A percentile compares a stretch with the other conserved stretches of the same genome.
phyloP scores from a whole-genome alignment of 1,140 invertebrate species.

The Phymorhynchus buccinoides region DNA sequence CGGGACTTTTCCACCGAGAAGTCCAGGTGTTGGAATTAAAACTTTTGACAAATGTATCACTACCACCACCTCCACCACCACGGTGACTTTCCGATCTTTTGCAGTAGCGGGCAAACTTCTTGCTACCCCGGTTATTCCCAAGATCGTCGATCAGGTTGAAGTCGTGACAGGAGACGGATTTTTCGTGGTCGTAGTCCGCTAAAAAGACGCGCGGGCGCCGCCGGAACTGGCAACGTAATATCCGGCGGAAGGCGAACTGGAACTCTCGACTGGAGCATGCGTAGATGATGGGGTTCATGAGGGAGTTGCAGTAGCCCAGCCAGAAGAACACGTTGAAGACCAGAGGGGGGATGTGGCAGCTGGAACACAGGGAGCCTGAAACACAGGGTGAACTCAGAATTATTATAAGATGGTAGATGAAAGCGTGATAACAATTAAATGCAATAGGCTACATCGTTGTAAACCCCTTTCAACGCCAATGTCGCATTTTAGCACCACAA shows the following conservation, averaged over 20 bases:
- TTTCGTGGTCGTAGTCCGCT: conserved; percentile 37
- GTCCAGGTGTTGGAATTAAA: neutral
- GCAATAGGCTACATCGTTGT: neutral
- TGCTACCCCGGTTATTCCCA: neutral
- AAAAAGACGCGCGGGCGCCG: conserved; percentile 44
- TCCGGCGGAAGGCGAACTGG: conserved; percentile 78
- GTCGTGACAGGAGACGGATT: conserved; percentile 31
- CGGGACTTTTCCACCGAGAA: neutral
- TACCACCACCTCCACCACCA: too few relatives aligned
- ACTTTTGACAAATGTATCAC: neutral
- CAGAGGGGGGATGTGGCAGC: conserved; percentile 64
- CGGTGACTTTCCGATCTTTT: neutral
- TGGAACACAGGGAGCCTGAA: conserved; percentile 72
- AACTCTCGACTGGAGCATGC: conserved; percentile 97
- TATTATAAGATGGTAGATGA: neutral
- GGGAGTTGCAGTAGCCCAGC: conserved; percentile 80
- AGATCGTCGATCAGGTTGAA: conserved; percentile 15
- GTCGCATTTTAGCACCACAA: neutral
- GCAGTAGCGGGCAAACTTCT: neutral
- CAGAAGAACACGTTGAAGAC: conserved; percentile 76
- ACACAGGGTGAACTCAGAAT: conserved; percentile 4
- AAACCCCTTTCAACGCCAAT: neutral
- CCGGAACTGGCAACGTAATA: conserved; percentile 51
- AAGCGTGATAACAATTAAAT: too few relatives aligned
- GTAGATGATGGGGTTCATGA: conserved; percentile 98